Evolutionary conservation across 2,113 vertebrate species (phyloP).

Genomic region (Mobula hypostoma): DNA sequence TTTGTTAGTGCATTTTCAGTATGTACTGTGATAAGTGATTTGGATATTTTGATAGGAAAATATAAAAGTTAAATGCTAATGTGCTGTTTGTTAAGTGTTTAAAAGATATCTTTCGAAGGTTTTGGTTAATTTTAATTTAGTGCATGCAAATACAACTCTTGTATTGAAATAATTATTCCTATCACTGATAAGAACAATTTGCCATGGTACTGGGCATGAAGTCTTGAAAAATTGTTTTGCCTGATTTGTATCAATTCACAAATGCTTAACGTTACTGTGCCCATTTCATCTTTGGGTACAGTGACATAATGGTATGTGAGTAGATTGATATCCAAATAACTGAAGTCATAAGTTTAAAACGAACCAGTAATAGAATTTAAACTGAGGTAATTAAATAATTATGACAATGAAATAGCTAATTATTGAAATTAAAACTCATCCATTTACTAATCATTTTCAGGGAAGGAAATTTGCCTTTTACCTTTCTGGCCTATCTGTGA

Average conservation of each 20-base stretch:
- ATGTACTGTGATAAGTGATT: neutral
- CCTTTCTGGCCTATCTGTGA: too few species aligned
- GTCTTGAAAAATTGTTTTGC: neutral
- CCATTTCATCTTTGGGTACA: neutral
- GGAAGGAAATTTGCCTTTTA: too few species aligned
- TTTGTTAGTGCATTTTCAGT: neutral
- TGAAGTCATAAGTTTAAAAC: too few species aligned
- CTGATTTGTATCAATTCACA: neutral
- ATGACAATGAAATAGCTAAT: too few species aligned
- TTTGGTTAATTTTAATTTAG: neutral
- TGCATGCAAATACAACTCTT: neutral
- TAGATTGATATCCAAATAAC: too few species aligned
- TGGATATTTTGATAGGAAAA: neutral
- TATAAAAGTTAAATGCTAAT: neutral
- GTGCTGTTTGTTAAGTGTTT: neutral
- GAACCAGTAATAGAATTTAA: too few species aligned
- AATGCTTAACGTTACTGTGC: neutral
- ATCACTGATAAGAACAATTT: neutral
- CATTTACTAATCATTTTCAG: too few species aligned
- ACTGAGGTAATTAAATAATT: too few species aligned
- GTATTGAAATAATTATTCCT: neutral
- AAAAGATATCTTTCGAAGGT: neutral
- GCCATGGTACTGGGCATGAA: neutral
- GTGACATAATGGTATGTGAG: too few species aligned
- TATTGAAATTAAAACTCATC: too few species aligned